Evolutionary conservation across 2,113 vertebrate genomes (phyloP), one percentile per base, ranked within the genome.

Genomic region (Ceyx margarethae): DNA sequence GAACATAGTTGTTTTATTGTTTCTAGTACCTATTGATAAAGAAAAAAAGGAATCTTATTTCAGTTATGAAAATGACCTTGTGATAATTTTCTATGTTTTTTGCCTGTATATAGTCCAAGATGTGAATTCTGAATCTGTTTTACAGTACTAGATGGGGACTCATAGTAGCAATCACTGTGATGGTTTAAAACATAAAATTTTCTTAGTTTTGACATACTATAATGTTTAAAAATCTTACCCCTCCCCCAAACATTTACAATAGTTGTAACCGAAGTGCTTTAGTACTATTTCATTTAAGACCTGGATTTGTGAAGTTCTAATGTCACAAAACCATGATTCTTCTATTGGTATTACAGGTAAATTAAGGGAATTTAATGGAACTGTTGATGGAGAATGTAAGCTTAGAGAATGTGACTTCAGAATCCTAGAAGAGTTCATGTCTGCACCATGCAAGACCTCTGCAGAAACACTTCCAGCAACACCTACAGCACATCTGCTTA

Each of bases 321-420:
- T 62, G 33, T 64, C 22, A 35, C 42, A 66, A 65, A 65, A 15
- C 13, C 1, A 3, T 81, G 15, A 15, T 5, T 85, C 20, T 82
- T 89, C 23, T 61, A 2, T 57, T 94, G 42, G 2, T 75, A n/a
- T 74, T 93, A 12, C 92, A 99, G 99, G 98, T 82, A 99, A 99
- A 97, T 73, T 99, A 85, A 99, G 98, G 81, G 98, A 98, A 96
- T 96, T 99, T 81, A 98, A 98, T 91, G 96, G 93, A 85, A 96
- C 21, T 40, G 96, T 97, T 51, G 65, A 95, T 68, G 97, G 97
- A 94, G 97, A 98, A 74, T 96, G 98, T 81, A 98, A 96, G 37
- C 96, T 98, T 90, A 97, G 98, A 9, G 98, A 98, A 75, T 97
- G 97, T 84, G 98, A 98, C 56, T 76, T 98, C 65, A 83, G 97